Percentiles rank a stretch among this genome's conserved stretches.
These are phyloP conservation scores for Drosophila yakuba DNA, from an alignment of 1,140 invertebrate genomes.

Conservation along the genomic window DNA sequence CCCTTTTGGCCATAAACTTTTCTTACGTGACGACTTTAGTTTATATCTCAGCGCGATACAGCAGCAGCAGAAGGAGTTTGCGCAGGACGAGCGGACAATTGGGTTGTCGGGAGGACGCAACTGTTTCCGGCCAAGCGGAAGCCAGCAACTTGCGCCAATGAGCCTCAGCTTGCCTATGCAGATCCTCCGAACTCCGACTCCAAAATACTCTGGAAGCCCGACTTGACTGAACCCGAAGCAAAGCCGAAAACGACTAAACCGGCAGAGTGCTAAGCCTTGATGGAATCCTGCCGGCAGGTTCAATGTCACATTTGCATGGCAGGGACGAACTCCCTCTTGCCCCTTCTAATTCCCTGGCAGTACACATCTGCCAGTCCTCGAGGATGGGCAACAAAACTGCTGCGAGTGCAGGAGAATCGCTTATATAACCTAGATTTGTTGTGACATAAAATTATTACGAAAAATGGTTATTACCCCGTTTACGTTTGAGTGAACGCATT, in stretches of 20 bases:
- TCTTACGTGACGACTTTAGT: conserved; percentile 82
- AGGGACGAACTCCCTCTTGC: conserved; percentile 11
- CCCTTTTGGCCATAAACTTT: conserved; percentile 76
- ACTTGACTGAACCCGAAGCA: conserved; percentile 1
- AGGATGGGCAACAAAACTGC: conserved; percentile 34
- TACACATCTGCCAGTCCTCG: conserved; percentile 31
- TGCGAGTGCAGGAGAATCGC: conserved; percentile 41
- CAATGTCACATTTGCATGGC: conserved; percentile 44
- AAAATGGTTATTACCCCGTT: conserved; percentile 84
- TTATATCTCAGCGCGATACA: conserved; percentile 73
- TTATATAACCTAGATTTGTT: conserved; percentile 81
- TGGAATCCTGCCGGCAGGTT: conserved; percentile 19
- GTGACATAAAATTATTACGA: conserved; percentile 84
- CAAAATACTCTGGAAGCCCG: neutral
- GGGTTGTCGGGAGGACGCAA: conserved; percentile 7
- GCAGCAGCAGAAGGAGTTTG: conserved; percentile 36
- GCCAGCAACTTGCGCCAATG: conserved; percentile 56
- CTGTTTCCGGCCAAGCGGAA: conserved; percentile 28
- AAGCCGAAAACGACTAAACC: conserved; percentile 2
- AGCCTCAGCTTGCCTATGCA: conserved; percentile 7
- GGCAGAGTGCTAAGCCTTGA: conserved; percentile 14
- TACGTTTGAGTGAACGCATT: conserved; percentile 84
- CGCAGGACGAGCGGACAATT: conserved; percentile 11
- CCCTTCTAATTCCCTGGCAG: neutral
- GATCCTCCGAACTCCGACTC: conserved; percentile 2